Base-by-base conservation (phyloP, 2,888 invertebrate genomes). In the Acronicta aceris region DNA sequence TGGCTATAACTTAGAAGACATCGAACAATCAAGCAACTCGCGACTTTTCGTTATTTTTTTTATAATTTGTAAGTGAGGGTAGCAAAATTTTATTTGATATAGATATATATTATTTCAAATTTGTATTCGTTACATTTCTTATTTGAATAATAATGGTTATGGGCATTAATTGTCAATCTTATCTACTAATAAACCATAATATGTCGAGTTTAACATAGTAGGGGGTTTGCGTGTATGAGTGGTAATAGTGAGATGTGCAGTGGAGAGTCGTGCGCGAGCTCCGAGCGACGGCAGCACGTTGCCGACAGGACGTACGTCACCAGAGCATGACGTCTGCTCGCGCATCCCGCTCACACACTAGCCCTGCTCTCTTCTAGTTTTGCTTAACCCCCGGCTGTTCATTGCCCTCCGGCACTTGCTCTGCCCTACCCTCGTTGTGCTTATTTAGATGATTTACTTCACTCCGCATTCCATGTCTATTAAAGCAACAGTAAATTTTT, bases 321-420 rank as follows among this genome's bases (percentile, higher is more conserved):
- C 89, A 81, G 89, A 88, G 86, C 91, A 79, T 91, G 90, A 91
- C 92, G 91, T 89, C 85, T 84, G 78, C 66, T 72, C 62, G 68
- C 64, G 69, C 76, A 74, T 83, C 84, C 78, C 81, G 60, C 84
- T 85, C 86, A 71, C 83, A 76, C 86, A 66, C 66, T 73, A 61
- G 70, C 74, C 67, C 79, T 74, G 71, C 65, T 48, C 78, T 81
- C 69, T 71, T 81, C 85, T 79, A 73, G 65, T 79, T 79, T 66
- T 74, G 67, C 77, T 82, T 79, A 81, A 81, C 82, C 81, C 82
- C 79, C 73, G 79, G 69, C 81, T 87, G 88, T 85, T 85, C 86
- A 85, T 84, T 88, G 88, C 85, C 85, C 87, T 82, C 82, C 69
- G 58, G 68, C 77, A 81, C 76, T 79, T 71, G 71, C 71, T 77